Conservation (phyloP, 2,113 vertebrate species). For the Asarcornis scutulata region DNA sequence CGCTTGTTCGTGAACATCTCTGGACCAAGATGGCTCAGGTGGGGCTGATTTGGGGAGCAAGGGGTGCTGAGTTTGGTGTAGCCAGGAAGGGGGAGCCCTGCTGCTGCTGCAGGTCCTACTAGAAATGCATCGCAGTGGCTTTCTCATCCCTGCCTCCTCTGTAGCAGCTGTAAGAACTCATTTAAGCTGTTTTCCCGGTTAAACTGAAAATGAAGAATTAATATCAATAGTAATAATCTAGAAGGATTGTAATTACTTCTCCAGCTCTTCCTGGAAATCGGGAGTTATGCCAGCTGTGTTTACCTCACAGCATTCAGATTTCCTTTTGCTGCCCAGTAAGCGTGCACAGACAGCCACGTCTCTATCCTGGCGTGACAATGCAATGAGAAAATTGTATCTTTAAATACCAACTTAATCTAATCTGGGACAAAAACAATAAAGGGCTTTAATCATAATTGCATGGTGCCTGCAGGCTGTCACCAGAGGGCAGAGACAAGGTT, state of each 20-base stretch:
- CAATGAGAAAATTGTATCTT: constrained; percentile 62
- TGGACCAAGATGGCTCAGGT: background rate
- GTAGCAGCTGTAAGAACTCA: background rate
- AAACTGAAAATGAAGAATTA: background rate
- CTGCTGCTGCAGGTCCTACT: background rate
- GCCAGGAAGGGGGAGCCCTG: background rate
- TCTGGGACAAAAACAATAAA: constrained; percentile 64
- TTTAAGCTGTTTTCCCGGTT: background rate
- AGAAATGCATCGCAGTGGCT: background rate
- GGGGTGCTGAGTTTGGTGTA: background rate
- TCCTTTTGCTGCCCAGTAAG: background rate
- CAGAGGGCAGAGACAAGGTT: constrained; percentile 66
- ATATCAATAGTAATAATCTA: background rate
- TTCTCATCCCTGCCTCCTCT: background rate
- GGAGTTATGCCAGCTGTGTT: background rate
- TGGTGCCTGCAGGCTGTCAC: constrained; percentile 44
- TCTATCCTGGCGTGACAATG: background rate
- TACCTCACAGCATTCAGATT: constrained; percentile 1
- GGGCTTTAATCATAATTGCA: constrained; percentile 62
- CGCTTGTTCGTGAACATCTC: background rate
- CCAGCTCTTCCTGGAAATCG: background rate
- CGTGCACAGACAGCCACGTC: background rate
- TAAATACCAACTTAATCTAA: constrained; percentile 68
- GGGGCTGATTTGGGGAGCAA: background rate
- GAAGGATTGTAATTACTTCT: background rate